These are phyloP conservation scores for Circaetus gallicus DNA, from an alignment of 2,113 vertebrate genomes.

Conservation along the genomic window DNA sequence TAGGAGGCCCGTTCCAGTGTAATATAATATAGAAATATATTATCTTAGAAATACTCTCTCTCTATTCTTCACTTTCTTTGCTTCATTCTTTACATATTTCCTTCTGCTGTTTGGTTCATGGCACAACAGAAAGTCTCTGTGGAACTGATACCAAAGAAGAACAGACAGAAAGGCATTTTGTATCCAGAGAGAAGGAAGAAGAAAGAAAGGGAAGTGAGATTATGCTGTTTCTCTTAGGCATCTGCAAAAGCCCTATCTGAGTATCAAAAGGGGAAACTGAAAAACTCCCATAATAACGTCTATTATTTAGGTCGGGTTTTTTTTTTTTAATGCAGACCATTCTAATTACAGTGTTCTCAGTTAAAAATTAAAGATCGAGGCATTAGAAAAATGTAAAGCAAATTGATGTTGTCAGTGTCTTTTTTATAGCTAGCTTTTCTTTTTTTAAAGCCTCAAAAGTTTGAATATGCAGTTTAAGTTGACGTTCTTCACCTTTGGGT, in stretches of 20 bases:
- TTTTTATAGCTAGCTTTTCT: neutral
- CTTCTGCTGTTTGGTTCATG: neutral
- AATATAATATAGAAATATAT: neutral
- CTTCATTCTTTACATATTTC: neutral
- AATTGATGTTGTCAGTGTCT: neutral
- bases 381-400: neutral
- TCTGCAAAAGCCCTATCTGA: neutral
- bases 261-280: neutral
- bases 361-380: neutral
- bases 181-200: slow-evolving; percentile 1
- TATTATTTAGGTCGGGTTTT: neutral
- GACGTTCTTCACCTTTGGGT: neutral
- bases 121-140: neutral
- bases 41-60: neutral
- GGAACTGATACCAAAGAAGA: neutral
- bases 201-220: neutral
- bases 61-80: neutral
- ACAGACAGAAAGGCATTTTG: neutral
- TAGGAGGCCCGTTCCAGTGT: neutral
- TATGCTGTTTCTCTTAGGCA: neutral
- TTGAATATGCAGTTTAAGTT: neutral
- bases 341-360: neutral
- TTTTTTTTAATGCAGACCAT: neutral
- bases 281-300: neutral
- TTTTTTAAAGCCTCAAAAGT: neutral